Evolutionary conservation across 2,113 vertebrate genomes (phyloP), one percentile per base, ranked within the genome.

Genomic region (Anseranas semipalmata): DNA sequence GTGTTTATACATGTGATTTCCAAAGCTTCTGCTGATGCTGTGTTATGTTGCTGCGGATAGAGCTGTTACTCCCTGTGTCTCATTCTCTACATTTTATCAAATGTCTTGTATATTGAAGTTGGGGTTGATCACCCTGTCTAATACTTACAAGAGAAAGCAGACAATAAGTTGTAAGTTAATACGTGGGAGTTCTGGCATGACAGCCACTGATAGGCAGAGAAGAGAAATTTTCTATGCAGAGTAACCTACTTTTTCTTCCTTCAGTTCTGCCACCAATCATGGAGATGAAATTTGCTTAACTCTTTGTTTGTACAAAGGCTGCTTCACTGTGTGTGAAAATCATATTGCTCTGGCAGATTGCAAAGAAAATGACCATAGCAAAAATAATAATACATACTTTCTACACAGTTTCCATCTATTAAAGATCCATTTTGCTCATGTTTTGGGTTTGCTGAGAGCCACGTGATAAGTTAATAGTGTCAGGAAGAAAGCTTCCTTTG

Each of bases 261-360:
- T 89, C 45, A 4, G 19, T 95, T 95, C 76, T 65, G 45, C 45
- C 63, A 55, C 65, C 63, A 56, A 5, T 93, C 45, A 18, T 5
- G 20, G 55, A 72, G 62, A 74, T 89, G 68, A 93, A 79, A 95
- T 95, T 93, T 91, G 79, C 71, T 93, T 87, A 94, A 95, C 68
- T 91, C 91, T 96, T 94, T 96, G 93, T 92, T 95, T 95, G 67
- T 95, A 75, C 27, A 66, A 85, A 70, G 74, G 48, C 87, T 88
- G 78, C 71, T 91, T 66, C 74, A 65, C 79, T 70, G 81, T 70
- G 79, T 75, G 28, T 35, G 85, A 70, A 80, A 89, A 75, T 62
- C 5, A 1, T 63, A 11, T 50, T 71, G 76, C 90, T 91, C 87
- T 80, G 74, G 27, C 27, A 55, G 78, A 70, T 43, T 55, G 46